Conservation (phyloP, 2,797 vertebrate species). For the Numenius phaeopus region DNA sequence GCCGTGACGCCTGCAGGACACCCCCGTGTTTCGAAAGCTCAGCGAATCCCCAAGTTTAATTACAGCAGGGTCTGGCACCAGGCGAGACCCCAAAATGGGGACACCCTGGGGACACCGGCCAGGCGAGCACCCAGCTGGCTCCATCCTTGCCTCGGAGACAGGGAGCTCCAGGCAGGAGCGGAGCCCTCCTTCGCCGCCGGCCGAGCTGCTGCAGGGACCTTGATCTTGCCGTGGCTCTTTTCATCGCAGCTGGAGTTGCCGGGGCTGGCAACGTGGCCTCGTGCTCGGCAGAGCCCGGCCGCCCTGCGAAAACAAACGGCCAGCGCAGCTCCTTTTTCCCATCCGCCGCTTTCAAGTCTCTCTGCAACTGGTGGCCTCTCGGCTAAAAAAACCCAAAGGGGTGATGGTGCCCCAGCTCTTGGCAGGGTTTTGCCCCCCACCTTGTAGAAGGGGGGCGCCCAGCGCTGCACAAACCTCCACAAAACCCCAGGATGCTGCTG, state of each 20-base stretch:
- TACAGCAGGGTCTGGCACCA: no score
- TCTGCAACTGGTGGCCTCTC: not conserved
- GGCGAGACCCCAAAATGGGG: not conserved
- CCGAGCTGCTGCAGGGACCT: not conserved
- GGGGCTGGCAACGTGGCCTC: not conserved
- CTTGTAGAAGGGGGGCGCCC: not conserved
- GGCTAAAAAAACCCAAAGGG: not conserved
- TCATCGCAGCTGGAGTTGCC: not conserved
- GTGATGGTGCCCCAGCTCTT: not conserved
- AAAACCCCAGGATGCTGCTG: not conserved
- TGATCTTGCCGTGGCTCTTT: not conserved
- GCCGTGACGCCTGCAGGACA: not conserved
- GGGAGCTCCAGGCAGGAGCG: not conserved
- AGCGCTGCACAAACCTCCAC: not conserved
- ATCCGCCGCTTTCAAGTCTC: not conserved
- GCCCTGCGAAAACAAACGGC: slow-evolving; percentile 4
- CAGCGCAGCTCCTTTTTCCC: not conserved
- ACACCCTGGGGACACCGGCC: not conserved
- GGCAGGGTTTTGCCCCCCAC: fast-evolving
- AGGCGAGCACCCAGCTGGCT: not conserved
- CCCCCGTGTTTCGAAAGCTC: not conserved
- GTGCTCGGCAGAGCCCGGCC: not conserved
- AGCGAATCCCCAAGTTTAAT: not conserved
- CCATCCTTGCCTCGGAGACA: not conserved
- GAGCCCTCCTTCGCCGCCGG: fast-evolving